Base-by-base conservation (phyloP, 2,888 invertebrate species). In the Patella pellucida region DNA sequence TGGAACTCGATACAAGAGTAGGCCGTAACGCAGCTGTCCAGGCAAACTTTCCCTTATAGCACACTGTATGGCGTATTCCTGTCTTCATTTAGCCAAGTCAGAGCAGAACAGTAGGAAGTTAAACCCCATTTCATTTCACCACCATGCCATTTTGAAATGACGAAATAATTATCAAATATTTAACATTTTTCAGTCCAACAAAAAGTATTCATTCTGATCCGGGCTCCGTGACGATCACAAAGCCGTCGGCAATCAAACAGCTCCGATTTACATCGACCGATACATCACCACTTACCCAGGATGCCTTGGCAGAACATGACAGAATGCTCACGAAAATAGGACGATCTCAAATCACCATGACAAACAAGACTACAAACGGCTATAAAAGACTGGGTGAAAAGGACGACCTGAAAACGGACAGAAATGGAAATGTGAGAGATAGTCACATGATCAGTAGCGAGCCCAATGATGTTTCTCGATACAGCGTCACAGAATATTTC, bases 401-500 rank as follows among this genome's bases (percentile, higher is more conserved):
- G 19, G 62, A 74, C 19, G 11, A 12, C n/a, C 41, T 50, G 16
- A 23, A 68, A 68, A 41, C 16, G 19, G 73, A 68, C 52, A 15
- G 68, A 68, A 31, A 41, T 68, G 31, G 68, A 68, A 15, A 73
- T 52, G 15, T 69, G n/a, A 52, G n/a, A 50, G 68, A 50, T 2
- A 62, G n/a, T 50, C 50, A 52, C 16, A n/a, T n/a, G 67, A 69
- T 52, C 16, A 14, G 41, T 14, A 69, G 16, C 15, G 14, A 73
- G 2, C 51, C 51, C 3, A 52, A n/a, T 27, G 81, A 80, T 52
- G 78, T 81, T 41, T 85, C 86, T 2, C 76, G 86, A 12, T 86
- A 85, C 75, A 88, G 88, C 75, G 83, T 87, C 3, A 86, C 85
- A 5, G 87, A 88, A 68, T 87, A 88, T 77, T 88, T 87, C 70